Evolutionary conservation across 2,888 invertebrate genomes (phyloP), one percentile per base, ranked within the genome.

Genomic region (Harpalus rubripes): DNA sequence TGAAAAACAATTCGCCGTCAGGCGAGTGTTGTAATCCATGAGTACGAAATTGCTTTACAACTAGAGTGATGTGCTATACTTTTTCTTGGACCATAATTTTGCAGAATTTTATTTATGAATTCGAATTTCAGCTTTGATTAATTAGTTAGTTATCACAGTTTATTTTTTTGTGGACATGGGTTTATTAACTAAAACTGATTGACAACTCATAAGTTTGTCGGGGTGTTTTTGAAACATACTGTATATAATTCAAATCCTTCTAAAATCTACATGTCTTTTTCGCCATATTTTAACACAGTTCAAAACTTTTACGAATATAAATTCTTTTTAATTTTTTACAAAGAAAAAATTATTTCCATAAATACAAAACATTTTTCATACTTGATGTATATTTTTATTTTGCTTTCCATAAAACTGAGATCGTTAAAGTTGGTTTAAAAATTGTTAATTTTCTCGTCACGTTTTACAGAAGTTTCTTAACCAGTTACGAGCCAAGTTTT

Each of bases 381-480:
- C 44, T 52, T 61, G 16, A 61, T 18, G 61, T 61, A 61, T 61
- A 61, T 18, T 61, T 61, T 61, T 22, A 61, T 61, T 61, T 61
- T 61, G 7, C 18, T 16, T 52, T 18, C 18, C 61, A 61, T 61
- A 61, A 61, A 61, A 61, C 61, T 10, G 61, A 79, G 59, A 59
- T 79, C 79, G 59, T 79, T 79, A 79, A 56, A 26, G 32, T 79
- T 79, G 39, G 79, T 39, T 59, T 22, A 39, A 22, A 79, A 79
- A 79, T 79, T 58, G 56, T 79, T 59, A 79, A 59, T 56, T 79
- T 32, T 59, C 79, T 39, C 15, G 56, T 32, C 58, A 79, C 59
- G 79, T 56, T 79, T 22, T 58, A 58, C 39, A 58, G 58, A 79
- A 79, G 22, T 79, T 26, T 79, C 32, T 16, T 16, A 79, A 59